These are phyloP conservation scores for Magallana gigas DNA, from an alignment of 1,140 invertebrate genomes.

Conservation along the genomic window DNA sequence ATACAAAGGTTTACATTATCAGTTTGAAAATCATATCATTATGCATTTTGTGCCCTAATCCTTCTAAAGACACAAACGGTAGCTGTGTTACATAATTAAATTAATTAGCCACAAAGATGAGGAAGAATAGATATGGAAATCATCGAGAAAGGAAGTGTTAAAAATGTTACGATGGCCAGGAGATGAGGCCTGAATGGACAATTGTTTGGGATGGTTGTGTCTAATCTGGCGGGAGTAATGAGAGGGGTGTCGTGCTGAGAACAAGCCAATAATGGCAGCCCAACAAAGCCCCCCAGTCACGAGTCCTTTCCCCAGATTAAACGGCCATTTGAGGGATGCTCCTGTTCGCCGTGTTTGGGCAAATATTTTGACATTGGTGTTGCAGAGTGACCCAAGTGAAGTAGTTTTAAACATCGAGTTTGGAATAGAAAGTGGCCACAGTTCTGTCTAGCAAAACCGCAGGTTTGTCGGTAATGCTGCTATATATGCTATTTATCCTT, in stretches of 20 bases:
- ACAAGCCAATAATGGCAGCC: conserved; percentile 13
- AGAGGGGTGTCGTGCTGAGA: conserved; percentile 7
- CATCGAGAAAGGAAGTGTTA: conserved; percentile 13
- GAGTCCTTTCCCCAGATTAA: neutral
- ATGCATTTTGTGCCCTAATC: conserved; percentile 2
- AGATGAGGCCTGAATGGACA: neutral
- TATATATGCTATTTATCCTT: too few species aligned
- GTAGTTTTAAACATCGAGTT: conserved; percentile 4
- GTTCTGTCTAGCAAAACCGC: too few species aligned
- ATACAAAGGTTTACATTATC: neutral
- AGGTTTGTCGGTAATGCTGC: neutral
- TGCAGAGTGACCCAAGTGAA: conserved; percentile 2
- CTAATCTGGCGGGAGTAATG: conserved; percentile 22
- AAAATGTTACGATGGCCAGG: conserved; percentile 6
- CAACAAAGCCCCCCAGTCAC: neutral
- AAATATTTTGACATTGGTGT: conserved; percentile 34
- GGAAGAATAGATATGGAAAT: conserved; percentile 1
- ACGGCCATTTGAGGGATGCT: conserved; percentile 14
- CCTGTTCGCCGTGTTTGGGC: neutral
- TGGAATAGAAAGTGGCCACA: too few species aligned
- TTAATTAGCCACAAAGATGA: neutral
- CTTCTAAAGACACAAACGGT: neutral
- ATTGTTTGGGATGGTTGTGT: conserved; percentile 4
- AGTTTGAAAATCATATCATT: neutral
- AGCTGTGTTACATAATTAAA: neutral